Percentiles rank a stretch among this genome's conserved stretches.
Conservation (phyloP, 2,888 invertebrate genomes). For the Melieria omissa region DNA sequence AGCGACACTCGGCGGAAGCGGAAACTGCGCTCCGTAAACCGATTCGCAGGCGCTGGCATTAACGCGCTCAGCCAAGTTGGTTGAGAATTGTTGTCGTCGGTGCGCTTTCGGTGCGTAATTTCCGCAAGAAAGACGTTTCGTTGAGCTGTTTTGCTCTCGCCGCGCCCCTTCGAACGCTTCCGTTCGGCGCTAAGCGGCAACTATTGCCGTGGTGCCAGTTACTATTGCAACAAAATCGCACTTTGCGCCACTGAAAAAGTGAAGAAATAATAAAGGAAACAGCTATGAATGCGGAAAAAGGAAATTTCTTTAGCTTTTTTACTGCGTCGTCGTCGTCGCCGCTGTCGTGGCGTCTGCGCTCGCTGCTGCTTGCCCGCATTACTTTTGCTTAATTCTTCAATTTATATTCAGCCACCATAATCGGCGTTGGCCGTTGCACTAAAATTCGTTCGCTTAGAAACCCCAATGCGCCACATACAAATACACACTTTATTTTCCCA, state of each 20-base stretch:
- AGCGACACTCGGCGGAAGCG: not conserved
- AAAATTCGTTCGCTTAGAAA: constrained; percentile 40
- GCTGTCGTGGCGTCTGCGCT: not conserved
- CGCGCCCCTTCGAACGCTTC: too few relatives aligned
- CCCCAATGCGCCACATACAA: constrained; percentile 13
- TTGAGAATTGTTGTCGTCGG: not conserved
- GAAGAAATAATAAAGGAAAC: not conserved
- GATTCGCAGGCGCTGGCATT: not conserved
- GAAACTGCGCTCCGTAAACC: not conserved
- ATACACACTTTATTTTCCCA: not conserved
- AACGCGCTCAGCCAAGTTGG: too few relatives aligned
- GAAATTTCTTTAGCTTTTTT: constrained; percentile 19
- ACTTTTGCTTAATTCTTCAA: constrained; percentile 46
- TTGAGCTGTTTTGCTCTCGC: too few relatives aligned
- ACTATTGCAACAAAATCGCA: not conserved
- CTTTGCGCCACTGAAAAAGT: not conserved
- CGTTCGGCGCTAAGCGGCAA: too few relatives aligned
- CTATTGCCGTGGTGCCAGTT: constrained; percentile 13
- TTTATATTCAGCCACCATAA: constrained; percentile 48
- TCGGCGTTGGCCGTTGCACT: constrained; percentile 41
- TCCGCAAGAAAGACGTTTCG: not conserved
- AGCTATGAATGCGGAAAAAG: not conserved
- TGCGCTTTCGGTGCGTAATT: not conserved
- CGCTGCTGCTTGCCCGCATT: constrained; percentile 20
- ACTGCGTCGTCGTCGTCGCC: constrained; percentile 1